Evolutionary conservation across 2,797 vertebrate genomes (phyloP), one percentile per base, ranked within the genome.

Genomic region (Sparus aurata): DNA sequence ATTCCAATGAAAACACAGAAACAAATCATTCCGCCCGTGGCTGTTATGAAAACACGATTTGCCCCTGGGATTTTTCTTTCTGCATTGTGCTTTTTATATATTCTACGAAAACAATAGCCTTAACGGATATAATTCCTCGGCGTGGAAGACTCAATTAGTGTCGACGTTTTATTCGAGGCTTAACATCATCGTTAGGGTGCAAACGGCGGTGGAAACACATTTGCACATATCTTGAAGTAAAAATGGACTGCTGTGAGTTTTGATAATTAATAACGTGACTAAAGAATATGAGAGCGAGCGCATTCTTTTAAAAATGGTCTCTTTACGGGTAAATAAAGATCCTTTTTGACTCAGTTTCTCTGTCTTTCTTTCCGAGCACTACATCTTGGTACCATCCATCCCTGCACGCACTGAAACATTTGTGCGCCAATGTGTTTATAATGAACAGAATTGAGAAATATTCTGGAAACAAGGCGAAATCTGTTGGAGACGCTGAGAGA

Each of bases 1-100:
- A 72, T 74, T 73, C 20, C 64, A 41, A 84, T 69, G 57, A 73
- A 79, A 78, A 82, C 30, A 62, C 17, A 58, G 64, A 75, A 69
- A 67, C 22, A 74, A 66, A n/a, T 16, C 3, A 50, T 57, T 63
- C 60, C 34, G 62, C 82, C 30, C 52, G 12, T 10, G 79, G 88
- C 13, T 78, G 79, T 65, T 85, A 77, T 59, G 75, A 58, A 73
- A 87, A 75, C 63, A 53, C 17, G 9, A 3, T 27, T 12, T 22
- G 38, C 65, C 47, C 43, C 15, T 60, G 77, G 45, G 68, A 63
- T 57, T 77, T 43, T 55, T 58, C 6, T 43, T n/a, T 34, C 30
- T 7, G 12, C 8, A 18, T 4, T 43, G 2, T 46, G 43, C 9
- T 38, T 64, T 62, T 70, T 52, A 55, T 47, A 50, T 34, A 34